Evolutionary conservation across 2,888 invertebrate genomes (phyloP), one percentile per base, ranked within the genome.

Genomic region (Drosophila flavopinicola): DNA sequence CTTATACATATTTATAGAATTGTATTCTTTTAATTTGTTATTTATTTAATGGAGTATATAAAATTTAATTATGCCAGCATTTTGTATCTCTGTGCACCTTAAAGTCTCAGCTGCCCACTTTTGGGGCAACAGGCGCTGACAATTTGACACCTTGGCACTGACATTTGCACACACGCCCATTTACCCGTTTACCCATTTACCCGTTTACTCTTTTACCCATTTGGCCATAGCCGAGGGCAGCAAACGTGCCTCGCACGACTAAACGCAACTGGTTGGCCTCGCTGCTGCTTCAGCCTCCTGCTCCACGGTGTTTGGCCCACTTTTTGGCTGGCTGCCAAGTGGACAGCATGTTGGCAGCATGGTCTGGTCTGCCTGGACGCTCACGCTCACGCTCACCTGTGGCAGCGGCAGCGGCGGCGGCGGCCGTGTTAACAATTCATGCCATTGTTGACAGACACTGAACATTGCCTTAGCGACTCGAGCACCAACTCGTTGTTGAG

Each of bases 61-160:
- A n/a, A n/a, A n/a, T n/a, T n/a, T n/a, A n/a, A n/a, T n/a, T n/a
- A n/a, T n/a, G n/a, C n/a, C n/a, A n/a, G 35, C 35, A n/a, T 35
- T 35, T 10, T 17, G 10, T 2, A 17, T 15, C 10, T 20, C 10
- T 3, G 15, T 11, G 9, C 51, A 45, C 27, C 23, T 42, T 35
- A 7, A 37, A 37, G 35, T 24, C 32, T 23, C 30, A 5, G 20
- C 6, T 51, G 29, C 3, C 13, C 45, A 35, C 45, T 68, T 42
- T 54, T 37, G 42, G 60, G 76, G 53, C 73, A 78, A 70, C 66
- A 47, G 75, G 64, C 63, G 61, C 65, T 78, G 86, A 79, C 84
- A 75, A 75, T 78, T 79, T 78, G 83, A 82, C 80, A 87, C 85
- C 78, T 63, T 74, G 83, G 56, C 80, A 74, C 83, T 87, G 80